Percentiles rank a stretch among this genome's conserved stretches.
These are phyloP conservation scores for Tethea ocularis DNA, from an alignment of 2,888 invertebrate genomes.

Conservation along the genomic window DNA sequence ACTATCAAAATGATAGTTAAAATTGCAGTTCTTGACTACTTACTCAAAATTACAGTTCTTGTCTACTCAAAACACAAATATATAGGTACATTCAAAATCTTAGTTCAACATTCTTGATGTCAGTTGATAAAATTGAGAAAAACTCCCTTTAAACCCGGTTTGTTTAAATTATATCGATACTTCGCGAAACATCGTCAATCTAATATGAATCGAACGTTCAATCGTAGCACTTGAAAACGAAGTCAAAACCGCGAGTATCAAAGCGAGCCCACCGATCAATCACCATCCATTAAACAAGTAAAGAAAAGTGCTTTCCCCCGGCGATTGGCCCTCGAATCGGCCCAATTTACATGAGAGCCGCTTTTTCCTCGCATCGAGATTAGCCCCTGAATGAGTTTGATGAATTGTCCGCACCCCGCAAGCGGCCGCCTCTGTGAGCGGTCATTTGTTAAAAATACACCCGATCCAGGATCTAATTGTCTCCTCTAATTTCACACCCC, in stretches of 20 bases:
- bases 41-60: no score
- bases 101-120: neutral
- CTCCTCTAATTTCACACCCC: constrained; percentile 83
- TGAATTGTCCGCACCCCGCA: constrained; percentile 78
- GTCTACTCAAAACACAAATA: no score
- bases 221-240: constrained; percentile 69
- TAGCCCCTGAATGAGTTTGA: constrained; percentile 83
- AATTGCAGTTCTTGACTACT: no score
- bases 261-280: constrained; percentile 77
- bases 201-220: constrained; percentile 53
- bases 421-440: constrained; percentile 56
- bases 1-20: no score
- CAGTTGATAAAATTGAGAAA: neutral
- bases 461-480: constrained; percentile 83
- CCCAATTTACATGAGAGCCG: constrained; percentile 84
- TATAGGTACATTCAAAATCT: no score
- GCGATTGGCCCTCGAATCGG: constrained; percentile 81
- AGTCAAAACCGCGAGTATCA: constrained; percentile 81
- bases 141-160: neutral
- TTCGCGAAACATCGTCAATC: constrained; percentile 15
- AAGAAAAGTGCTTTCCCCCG: constrained; percentile 83
- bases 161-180: neutral
- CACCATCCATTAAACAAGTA: constrained; percentile 84
- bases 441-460: constrained; percentile 85
- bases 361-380: constrained; percentile 83